Conservation (phyloP, 2,113 vertebrate species). For the Copsychus sechellarum region DNA sequence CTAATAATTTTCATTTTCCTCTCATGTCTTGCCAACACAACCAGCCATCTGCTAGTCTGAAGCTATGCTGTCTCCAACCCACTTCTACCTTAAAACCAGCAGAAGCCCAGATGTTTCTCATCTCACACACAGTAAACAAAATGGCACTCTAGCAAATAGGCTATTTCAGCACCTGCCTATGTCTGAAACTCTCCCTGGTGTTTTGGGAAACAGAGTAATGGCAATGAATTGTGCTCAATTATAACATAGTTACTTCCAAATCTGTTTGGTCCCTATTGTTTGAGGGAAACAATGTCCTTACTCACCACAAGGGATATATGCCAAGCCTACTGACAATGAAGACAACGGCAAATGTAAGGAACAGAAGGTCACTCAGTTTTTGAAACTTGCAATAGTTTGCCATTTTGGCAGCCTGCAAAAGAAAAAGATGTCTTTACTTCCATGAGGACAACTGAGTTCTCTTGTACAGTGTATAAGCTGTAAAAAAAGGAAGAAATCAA, state of each 20-base stretch:
- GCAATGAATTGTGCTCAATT: not conserved
- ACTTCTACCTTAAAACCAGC: not conserved
- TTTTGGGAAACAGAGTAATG: not conserved
- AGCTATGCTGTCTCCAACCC: not conserved
- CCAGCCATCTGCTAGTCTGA: not conserved
- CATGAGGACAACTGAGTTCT: constrained; percentile 13
- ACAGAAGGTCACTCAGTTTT: constrained; percentile 93
- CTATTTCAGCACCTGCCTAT: not conserved
- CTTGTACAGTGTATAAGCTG: not conserved
- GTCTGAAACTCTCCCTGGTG: not conserved
- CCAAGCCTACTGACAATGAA: constrained; percentile 94
- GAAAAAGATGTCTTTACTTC: constrained; percentile 61
- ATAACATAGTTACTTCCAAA: not conserved
- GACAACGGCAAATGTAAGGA: constrained; percentile 91
- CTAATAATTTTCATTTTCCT: not conserved
- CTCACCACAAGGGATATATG: constrained; percentile 95
- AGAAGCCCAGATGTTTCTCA: not conserved
- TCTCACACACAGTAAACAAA: not conserved
- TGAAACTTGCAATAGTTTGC: constrained; percentile 98
- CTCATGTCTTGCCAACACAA: not conserved
- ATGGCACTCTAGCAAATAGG: not conserved
- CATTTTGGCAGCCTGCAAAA: constrained; percentile 96
- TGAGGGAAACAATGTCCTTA: constrained; percentile 24
- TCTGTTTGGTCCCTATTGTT: not conserved
- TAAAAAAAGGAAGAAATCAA: not conserved